phyloP scores from a whole-genome alignment of 2,888 invertebrate genomes.

The Hydriomena furcata region DNA sequence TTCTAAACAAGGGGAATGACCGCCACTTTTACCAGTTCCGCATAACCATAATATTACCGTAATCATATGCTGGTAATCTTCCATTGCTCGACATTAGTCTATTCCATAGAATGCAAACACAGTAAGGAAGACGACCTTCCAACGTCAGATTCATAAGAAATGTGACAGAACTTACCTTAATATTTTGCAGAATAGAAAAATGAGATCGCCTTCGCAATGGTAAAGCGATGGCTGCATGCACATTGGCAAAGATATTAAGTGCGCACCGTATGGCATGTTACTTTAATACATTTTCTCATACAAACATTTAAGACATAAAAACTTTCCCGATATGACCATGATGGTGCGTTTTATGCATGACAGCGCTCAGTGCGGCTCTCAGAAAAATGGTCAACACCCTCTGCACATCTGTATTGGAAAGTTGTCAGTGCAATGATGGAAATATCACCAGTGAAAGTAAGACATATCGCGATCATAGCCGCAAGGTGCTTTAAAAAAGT shows the following conservation, averaged over 20 bases:
- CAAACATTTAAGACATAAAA: constrained; percentile 38
- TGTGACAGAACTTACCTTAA: no score
- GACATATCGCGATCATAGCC: constrained; percentile 43
- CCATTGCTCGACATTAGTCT: no score
- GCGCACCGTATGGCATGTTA: background rate
- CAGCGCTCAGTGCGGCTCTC: constrained; percentile 50
- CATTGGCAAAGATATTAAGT: background rate
- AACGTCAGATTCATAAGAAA: no score
- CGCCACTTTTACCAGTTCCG: constrained; percentile 25
- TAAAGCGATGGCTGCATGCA: no score
- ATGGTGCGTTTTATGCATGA: constrained; percentile 61
- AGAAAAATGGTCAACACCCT: constrained; percentile 54
- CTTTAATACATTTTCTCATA: constrained; percentile 25
- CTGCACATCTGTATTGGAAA: constrained; percentile 73
- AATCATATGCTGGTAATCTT: no score
- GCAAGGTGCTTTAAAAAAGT: constrained; percentile 37
- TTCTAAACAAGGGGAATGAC: constrained; percentile 27
- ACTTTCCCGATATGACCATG: constrained; percentile 64
- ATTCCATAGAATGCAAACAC: no score
- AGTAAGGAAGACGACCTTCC: no score
- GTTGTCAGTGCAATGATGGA: constrained; percentile 69
- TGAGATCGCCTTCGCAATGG: no score
- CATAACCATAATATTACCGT: background rate
- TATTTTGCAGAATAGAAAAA: no score
- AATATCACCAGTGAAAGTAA: constrained; percentile 52